Base-by-base conservation (phyloP, 2,888 invertebrate genomes). In the Lasioglossum calceatum region DNA sequence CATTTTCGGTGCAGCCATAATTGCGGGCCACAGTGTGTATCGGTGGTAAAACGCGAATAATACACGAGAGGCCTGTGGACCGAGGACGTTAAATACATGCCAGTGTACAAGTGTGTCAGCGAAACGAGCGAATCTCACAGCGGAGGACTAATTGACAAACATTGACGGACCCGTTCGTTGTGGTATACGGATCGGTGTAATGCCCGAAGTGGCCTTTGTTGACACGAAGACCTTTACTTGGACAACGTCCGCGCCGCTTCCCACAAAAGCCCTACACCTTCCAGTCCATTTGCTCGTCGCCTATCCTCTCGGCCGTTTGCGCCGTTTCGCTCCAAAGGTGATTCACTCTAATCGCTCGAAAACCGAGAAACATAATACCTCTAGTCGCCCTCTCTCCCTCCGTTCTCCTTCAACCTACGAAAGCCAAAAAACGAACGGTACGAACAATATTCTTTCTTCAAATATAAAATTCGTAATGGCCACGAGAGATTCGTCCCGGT, bases 141-240 rank as follows among this genome's bases (percentile, higher is more conserved):
- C 77, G 81, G 64, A 87, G 89, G 87, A 90, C 93, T 94, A 94
- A 94, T 94, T 93, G 94, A 88, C 93, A 93, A 94, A 94, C 92
- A 94, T 94, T 94, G 94, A 93, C 94, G 89, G 74, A 92, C 89
- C 64, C 86, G 89, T 89, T 90, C 88, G 92, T 89, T 87, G 81
- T 88, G 85, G 32, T 32, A 87, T 88, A 88, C 83, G 82, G 83
- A 87, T 83, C 86, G 87, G 82, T 82, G 87, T 78, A 90, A 89
- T 82, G 84, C 81, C 86, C 90, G 82, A 91, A 93, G 92, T 92
- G 91, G 88, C 89, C 92, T 93, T 92, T 94, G 93, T 94, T 94
- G 94, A 91, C 93, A 88, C 87, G 91, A 77, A 90, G 91, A 92
- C 93, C 92, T 90, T 87, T 87, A 80, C 90, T 85, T 89, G 88